Percentiles rank a stretch among this genome's conserved stretches.
Conservation (phyloP, 23 tunicate genomes). For the Oikopleura dioica region DNA sequence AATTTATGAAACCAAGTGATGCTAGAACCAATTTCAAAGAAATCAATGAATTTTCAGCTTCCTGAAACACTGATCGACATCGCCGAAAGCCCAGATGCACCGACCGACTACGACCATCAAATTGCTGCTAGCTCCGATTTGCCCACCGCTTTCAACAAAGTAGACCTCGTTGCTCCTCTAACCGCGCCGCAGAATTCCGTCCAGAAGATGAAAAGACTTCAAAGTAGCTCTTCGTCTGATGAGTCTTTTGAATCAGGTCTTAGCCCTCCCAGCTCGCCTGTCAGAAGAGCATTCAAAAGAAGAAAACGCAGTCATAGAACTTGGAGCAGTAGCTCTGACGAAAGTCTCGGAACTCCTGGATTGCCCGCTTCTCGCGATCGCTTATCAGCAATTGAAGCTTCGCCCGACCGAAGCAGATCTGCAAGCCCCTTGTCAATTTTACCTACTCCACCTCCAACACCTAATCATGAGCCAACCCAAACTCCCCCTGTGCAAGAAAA, state of each 20-base stretch:
- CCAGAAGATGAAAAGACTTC: not conserved
- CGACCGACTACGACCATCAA: not conserved
- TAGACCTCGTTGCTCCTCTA: not conserved
- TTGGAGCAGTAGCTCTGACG: no score
- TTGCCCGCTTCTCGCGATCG: no score
- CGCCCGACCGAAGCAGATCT: no score
- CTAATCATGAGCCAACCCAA: not conserved
- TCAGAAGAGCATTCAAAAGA: not conserved
- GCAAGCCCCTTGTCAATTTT: not conserved
- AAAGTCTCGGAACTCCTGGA: no score
- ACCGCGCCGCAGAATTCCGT: not conserved
- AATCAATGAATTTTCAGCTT: no score
- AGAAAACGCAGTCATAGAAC: no score
- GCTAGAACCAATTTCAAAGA: no score
- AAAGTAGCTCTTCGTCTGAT: not conserved
- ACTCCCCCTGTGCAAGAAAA: not conserved
- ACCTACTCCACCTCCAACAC: not conserved
- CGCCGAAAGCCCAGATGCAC: not conserved
- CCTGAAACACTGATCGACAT: not conserved
- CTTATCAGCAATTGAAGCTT: no score
- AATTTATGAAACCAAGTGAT: no score
- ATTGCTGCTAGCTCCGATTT: not conserved
- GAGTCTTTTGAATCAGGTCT: not conserved
- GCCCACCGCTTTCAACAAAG: not conserved
- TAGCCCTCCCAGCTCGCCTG: not conserved